Percentiles rank a stretch among this genome's conserved stretches.
Evolutionary conservation across 2,113 vertebrate species (phyloP).

Genomic region (Thoracochromis brauschi): DNA sequence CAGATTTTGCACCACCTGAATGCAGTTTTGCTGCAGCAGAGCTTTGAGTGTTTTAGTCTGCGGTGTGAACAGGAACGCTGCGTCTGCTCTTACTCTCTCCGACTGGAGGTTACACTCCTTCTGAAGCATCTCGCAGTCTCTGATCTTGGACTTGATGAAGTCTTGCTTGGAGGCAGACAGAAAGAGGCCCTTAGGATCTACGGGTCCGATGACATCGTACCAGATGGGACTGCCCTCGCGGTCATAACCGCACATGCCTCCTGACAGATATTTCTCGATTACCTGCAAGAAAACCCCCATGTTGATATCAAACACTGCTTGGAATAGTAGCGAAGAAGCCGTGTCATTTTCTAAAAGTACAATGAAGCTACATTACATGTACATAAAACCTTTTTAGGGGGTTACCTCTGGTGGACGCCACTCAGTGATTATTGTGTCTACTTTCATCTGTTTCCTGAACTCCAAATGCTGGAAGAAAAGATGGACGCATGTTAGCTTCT

Average conservation of each 20-base stretch:
- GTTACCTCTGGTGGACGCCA: slow-evolving; percentile 91
- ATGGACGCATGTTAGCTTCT: background rate
- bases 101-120: slow-evolving; percentile 74
- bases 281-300: slow-evolving; percentile 67
- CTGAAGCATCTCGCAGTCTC: slow-evolving; percentile 85
- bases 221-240: slow-evolving; percentile 84
- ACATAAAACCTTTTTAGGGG: background rate
- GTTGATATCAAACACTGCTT: background rate
- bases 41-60: background rate
- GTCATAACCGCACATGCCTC: slow-evolving; percentile 89
- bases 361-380: background rate
- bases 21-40: background rate
- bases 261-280: slow-evolving; percentile 82
- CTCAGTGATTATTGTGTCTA: slow-evolving; percentile 70
- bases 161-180: slow-evolving; percentile 93
- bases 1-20: rapidly evolving
- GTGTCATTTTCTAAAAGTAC: background rate
- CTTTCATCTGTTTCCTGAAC: slow-evolving; percentile 83
- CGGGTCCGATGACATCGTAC: slow-evolving; percentile 87
- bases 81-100: slow-evolving; percentile 61
- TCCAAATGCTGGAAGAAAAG: slow-evolving; percentile 79
- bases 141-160: slow-evolving; percentile 89
- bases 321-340: background rate
- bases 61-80: background rate
- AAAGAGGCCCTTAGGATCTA: slow-evolving; percentile 89